phyloP scores from a whole-genome alignment of 2,888 invertebrate species.

The Eristalis arbustorum region DNA sequence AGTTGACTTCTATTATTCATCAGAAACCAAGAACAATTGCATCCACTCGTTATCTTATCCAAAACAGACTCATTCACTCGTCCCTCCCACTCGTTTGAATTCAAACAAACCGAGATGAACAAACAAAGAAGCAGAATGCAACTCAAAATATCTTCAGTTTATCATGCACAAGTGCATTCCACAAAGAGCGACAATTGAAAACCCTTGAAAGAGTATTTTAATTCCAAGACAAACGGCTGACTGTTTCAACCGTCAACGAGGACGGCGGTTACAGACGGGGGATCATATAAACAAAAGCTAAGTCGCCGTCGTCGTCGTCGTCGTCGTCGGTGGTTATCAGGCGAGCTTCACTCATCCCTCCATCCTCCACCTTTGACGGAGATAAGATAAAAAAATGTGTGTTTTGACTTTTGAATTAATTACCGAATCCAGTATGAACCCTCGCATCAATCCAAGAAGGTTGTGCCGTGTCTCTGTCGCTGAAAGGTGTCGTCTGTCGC shows the following conservation, averaged over 20 bases:
- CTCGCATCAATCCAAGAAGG: constrained; percentile 54
- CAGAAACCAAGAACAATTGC: neutral
- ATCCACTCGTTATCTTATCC: neutral
- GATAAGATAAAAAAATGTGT: constrained; percentile 52
- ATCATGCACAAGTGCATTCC: constrained; percentile 3
- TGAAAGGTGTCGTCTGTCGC: constrained; percentile 21
- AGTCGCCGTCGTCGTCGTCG: neutral
- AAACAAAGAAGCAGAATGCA: neutral
- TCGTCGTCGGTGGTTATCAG: neutral
- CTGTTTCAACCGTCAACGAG: neutral
- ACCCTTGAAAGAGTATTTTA: constrained; percentile 12
- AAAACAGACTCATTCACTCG: neutral
- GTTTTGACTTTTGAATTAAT: constrained; percentile 54
- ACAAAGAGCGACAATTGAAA: constrained; percentile 22
- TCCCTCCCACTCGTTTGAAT: neutral
- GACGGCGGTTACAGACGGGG: too few species aligned
- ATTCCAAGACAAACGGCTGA: constrained; percentile 26
- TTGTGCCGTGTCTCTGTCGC: constrained; percentile 24
- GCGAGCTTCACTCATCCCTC: constrained; percentile 32
- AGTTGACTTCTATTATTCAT: too few species aligned
- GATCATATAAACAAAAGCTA: neutral
- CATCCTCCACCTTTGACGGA: constrained; percentile 39
- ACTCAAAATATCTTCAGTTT: neutral
- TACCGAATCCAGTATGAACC: constrained; percentile 56
- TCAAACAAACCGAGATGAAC: neutral